These are phyloP conservation scores for Stenolophus ochropezus DNA, from an alignment of 2,888 invertebrate genomes.

Conservation along the genomic window DNA sequence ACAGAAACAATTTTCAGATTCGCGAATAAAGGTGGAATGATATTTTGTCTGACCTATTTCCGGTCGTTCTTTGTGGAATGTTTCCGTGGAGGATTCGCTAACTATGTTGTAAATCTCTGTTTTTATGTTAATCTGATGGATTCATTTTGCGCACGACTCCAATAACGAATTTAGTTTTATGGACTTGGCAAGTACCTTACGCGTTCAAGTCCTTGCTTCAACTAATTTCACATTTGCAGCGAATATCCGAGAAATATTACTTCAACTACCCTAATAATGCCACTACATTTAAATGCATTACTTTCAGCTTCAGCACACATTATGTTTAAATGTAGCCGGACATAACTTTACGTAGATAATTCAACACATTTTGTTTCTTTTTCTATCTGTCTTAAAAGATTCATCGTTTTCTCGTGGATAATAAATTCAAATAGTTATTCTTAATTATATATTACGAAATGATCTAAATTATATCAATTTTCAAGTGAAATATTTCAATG, in stretches of 20 bases:
- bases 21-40: slow-evolving; percentile 53
- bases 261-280: no score
- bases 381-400: no score
- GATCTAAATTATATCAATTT: no score
- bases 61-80: slow-evolving; percentile 30
- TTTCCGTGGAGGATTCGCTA: slow-evolving; percentile 46
- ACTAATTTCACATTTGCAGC: background rate
- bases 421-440: no score
- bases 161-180: slow-evolving; percentile 27
- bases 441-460: no score
- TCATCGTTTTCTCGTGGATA: no score
- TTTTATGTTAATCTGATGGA: slow-evolving; percentile 37
- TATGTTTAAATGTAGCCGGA: no score
- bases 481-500: no score
- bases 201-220: background rate
- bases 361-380: no score
- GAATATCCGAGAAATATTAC: background rate
- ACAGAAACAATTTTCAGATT: slow-evolving; percentile 50
- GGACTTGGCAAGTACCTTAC: slow-evolving; percentile 3
- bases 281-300: no score
- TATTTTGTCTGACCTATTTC: slow-evolving; percentile 56
- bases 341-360: no score
- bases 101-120: slow-evolving; percentile 51
- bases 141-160: slow-evolving; percentile 14
- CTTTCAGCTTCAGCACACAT: no score